Base-by-base conservation (phyloP, 1,140 invertebrate genomes). In the Trichogramma pretiosum region DNA sequence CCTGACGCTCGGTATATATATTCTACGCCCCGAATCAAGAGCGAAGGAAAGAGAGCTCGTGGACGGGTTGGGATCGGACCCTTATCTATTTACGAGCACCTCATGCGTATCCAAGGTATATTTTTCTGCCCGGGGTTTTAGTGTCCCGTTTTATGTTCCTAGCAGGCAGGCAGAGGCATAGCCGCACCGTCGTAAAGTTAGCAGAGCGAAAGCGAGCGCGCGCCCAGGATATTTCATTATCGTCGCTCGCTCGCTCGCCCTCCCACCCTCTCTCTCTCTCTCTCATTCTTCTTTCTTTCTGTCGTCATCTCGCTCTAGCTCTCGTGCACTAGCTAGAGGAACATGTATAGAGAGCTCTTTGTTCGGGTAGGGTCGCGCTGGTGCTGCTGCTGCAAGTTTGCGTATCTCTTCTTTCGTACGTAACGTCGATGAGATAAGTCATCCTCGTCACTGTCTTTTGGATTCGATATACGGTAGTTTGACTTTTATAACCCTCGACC, bases 181-280 rank as follows among this genome's bases (percentile, higher is more conserved):
- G 28, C 26, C 16, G 56, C 61, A 58, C 63, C 62, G 59, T 64
- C 63, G 56, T 65, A 65, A 65, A 65, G 59, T 65, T 61, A 65
- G 59, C 52, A 55, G 55, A 56, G 59, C 62, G 61, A 46, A 59
- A 28, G 24, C 24, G 24, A 9, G 40, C 14, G 42, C 34, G 21
- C 28, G 40, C 35, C 30, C 28, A 21, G 34, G 22, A 52, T 47
- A 47, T 47, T 50, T 50, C 51, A 50, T 57, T 49, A 38, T 54
- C 40, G 40, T 52, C 35, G 35, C 43, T 39, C 37, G 35, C 17
- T 54, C 50, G 50, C 36, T 18, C 40, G 19, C 41, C 30, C 46
- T 33, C 21, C 41, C 1, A 17, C 37, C n/a, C 9, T 19, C 21
- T 23, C 21, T 16, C 32, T 23, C 22, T 14, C 41, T 18, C n/a